Percentiles rank a stretch among this genome's conserved stretches.
These are phyloP conservation scores for Mactra quadrangularis DNA, from an alignment of 1,140 invertebrate genomes.

Conservation along the genomic window DNA sequence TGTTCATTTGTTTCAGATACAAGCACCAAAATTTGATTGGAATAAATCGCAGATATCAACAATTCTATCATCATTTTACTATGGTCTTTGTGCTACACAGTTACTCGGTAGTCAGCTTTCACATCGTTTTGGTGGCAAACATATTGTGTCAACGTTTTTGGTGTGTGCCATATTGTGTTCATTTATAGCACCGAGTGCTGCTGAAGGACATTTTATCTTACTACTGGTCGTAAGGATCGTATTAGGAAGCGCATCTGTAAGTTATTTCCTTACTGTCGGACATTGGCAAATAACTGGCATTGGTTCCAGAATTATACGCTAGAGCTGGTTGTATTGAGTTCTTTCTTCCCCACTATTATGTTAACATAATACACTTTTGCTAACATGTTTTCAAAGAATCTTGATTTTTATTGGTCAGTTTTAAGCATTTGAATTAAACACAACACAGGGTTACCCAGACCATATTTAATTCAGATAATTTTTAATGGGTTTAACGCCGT, in stretches of 20 bases:
- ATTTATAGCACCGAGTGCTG: not conserved
- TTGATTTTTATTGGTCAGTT: no score
- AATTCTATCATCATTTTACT: slow-evolving; percentile 28
- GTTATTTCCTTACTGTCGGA: not conserved
- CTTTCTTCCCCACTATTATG: no score
- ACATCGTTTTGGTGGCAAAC: slow-evolving; percentile 33
- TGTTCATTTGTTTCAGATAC: not conserved
- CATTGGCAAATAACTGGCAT: no score
- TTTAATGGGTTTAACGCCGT: no score
- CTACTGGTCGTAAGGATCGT: slow-evolving; percentile 14
- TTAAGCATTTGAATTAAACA: no score
- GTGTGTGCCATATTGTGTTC: not conserved
- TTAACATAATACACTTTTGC: no score
- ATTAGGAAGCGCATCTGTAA: slow-evolving; percentile 11
- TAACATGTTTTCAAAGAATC: not conserved
- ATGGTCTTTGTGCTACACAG: not conserved
- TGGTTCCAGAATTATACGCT: no score
- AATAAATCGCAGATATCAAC: not conserved
- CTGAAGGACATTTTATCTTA: not conserved
- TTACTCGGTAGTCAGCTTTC: not conserved
- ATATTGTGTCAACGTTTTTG: not conserved
- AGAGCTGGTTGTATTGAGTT: no score
- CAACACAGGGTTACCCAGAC: no score
- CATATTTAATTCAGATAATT: no score
- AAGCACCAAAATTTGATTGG: slow-evolving; percentile 16